Conservation (phyloP, 2,113 vertebrate species). For the Lanius ludovicianus region DNA sequence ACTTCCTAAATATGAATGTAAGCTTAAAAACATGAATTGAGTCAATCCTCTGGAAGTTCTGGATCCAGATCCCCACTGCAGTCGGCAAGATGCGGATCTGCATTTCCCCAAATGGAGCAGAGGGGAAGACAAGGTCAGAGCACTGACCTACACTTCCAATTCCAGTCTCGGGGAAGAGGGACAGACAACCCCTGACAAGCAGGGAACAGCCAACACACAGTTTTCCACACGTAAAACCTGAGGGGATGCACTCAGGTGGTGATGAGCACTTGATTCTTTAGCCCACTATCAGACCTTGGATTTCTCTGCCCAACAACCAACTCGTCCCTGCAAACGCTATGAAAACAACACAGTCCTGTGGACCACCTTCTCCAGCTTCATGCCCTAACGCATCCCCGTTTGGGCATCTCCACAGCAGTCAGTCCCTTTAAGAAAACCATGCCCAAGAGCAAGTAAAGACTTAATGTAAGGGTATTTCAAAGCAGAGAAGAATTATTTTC, state of each 20-base stretch:
- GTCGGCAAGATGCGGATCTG: background rate
- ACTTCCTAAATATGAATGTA: background rate
- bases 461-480: background rate
- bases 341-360: accelerated
- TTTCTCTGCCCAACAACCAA: background rate
- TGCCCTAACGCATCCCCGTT: background rate
- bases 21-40: background rate
- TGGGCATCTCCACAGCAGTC: background rate
- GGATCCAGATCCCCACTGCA: background rate
- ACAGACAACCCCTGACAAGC: accelerated
- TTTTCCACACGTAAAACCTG: background rate
- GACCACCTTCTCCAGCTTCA: background rate
- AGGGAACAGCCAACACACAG: background rate
- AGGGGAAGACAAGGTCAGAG: background rate
- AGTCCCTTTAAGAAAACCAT: background rate
- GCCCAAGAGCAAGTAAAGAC: background rate
- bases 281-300: background rate
- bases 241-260: accelerated
- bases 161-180: background rate
- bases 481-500: background rate
- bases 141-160: background rate
- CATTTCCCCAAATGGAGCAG: background rate
- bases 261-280: accelerated
- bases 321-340: background rate
- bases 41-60: background rate